Conservation (phyloP, 2,113 vertebrate genomes). For the Panthera leo region DNA sequence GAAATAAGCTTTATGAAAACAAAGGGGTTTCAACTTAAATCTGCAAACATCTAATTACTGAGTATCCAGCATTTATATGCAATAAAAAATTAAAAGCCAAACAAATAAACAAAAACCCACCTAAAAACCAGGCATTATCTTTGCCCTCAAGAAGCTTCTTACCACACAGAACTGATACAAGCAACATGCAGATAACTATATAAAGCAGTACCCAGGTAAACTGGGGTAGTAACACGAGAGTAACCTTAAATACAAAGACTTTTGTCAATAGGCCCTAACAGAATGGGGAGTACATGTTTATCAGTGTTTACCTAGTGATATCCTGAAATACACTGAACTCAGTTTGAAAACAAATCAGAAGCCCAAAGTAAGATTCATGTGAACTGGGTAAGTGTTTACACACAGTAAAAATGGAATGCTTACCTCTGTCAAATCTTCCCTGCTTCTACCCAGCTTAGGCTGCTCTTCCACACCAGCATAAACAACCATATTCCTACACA, state of each 20-base stretch:
- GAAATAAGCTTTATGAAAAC: not conserved
- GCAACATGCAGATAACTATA: not conserved
- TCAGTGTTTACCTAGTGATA: not conserved
- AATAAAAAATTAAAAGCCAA: not conserved
- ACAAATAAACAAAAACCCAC: not conserved
- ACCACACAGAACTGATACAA: not conserved
- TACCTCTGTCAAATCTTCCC: constrained; percentile 95
- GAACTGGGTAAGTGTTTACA: not conserved
- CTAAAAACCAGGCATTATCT: not conserved
- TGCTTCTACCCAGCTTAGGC: constrained; percentile 90
- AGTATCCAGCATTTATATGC: not conserved
- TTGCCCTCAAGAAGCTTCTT: not conserved
- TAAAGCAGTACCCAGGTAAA: not conserved
- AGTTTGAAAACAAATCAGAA: constrained; percentile 4
- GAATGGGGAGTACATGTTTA: not conserved
- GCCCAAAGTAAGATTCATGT: not conserved
- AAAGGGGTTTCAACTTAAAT: not conserved
- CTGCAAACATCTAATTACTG: not conserved
- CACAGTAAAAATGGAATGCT: not conserved
- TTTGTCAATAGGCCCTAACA: not conserved
- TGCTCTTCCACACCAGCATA: constrained; percentile 93
- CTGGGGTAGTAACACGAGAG: not conserved
- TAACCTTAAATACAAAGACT: not conserved
- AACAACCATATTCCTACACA: constrained; percentile 91
- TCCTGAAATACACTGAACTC: not conserved